Evolutionary conservation across 2,113 vertebrate genomes (phyloP).

Genomic region (Cranoglanis bouderius): DNA sequence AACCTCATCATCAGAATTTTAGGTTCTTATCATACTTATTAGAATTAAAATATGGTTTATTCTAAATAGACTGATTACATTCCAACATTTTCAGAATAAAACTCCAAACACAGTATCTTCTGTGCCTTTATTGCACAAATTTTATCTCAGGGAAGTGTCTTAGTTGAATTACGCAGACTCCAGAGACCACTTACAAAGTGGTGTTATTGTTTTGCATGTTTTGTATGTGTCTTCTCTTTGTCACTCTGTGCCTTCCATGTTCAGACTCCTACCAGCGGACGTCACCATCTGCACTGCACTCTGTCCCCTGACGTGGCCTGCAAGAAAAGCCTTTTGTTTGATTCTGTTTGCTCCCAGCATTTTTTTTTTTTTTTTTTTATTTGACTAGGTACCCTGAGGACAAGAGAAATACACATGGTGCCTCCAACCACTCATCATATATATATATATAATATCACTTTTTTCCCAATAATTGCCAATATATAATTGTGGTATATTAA

Average conservation of each 20-base stretch:
- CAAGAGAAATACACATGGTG: background rate
- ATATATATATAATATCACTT: background rate
- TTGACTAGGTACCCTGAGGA: background rate
- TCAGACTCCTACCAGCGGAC: conserved; percentile 27
- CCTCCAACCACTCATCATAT: background rate
- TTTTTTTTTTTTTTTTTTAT: background rate
- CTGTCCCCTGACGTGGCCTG: background rate
- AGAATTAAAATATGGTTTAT: background rate
- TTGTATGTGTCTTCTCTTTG: background rate
- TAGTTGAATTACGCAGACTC: background rate
- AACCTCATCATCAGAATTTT: background rate
- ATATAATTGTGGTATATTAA: background rate
- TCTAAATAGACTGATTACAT: background rate
- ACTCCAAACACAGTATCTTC: background rate
- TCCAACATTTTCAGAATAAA: background rate
- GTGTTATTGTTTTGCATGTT: background rate
- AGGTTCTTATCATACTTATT: conserved; percentile 1
- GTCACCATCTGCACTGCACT: background rate
- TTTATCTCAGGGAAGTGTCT: background rate
- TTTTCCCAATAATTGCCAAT: background rate
- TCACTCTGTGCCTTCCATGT: background rate
- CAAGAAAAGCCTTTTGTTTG: conserved; percentile 11
- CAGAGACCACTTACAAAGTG: background rate
- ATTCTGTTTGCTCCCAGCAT: background rate
- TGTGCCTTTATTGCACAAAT: background rate